Conservation (phyloP, 2,113 vertebrate species). For the Hiodon tergisus region DNA sequence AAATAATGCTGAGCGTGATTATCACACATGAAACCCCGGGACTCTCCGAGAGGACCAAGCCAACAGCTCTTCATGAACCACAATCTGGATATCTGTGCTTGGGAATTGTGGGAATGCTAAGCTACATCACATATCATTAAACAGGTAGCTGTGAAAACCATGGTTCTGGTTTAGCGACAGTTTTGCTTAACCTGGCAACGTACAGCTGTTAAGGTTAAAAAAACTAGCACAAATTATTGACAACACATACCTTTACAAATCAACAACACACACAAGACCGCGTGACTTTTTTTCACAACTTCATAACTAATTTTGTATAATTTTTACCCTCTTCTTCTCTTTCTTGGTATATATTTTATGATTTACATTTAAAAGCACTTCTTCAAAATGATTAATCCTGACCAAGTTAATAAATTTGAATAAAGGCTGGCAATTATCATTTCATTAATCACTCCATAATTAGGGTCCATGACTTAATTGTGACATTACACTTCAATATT, state of each 20-base stretch:
- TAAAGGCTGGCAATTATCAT: slow-evolving; percentile 62
- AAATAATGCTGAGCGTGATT: too few relatives aligned
- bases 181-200: too few relatives aligned
- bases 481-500: slow-evolving; percentile 64
- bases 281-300: not conserved
- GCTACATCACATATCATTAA: too few relatives aligned
- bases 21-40: too few relatives aligned
- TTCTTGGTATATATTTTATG: slow-evolving; percentile 13
- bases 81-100: too few relatives aligned
- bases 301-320: not conserved
- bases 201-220: too few relatives aligned
- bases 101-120: too few relatives aligned
- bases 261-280: not conserved
- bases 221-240: not conserved
- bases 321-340: not conserved
- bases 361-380: slow-evolving; percentile 44
- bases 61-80: too few relatives aligned
- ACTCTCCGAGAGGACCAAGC: too few relatives aligned
- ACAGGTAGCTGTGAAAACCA: too few relatives aligned
- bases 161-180: too few relatives aligned
- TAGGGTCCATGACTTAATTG: slow-evolving; percentile 61
- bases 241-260: slow-evolving; percentile 9
- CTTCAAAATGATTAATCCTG: slow-evolving; percentile 60
- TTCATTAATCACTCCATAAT: slow-evolving; percentile 79
- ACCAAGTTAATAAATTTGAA: slow-evolving; percentile 57